phyloP scores from a whole-genome alignment of 2,888 invertebrate species.

The Penaeus monodon region DNA sequence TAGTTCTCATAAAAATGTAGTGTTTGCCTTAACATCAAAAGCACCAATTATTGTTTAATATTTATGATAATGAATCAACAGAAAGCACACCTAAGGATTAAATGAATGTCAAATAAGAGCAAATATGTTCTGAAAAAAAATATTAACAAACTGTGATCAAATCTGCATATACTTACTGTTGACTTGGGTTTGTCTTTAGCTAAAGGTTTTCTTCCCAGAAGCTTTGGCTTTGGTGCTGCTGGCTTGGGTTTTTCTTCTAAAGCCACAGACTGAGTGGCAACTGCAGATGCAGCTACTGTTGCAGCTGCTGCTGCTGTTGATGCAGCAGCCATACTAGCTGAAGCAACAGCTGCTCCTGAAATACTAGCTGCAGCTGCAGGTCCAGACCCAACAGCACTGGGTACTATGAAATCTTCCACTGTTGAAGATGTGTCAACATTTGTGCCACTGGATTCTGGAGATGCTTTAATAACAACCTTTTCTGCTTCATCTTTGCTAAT shows the following conservation, averaged over 20 bases:
- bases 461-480: no score
- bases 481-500: background rate
- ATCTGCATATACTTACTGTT: slow-evolving; percentile 40
- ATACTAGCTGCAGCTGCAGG: slow-evolving; percentile 9
- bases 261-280: background rate
- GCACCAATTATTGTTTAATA: background rate
- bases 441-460: background rate
- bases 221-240: slow-evolving; percentile 50
- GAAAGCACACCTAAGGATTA: background rate
- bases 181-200: slow-evolving; percentile 63
- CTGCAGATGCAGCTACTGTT: background rate
- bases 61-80: background rate
- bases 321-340: background rate
- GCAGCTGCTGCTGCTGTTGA: background rate
- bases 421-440: background rate
- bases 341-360: background rate
- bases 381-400: background rate
- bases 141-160: background rate
- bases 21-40: background rate
- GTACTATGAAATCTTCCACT: no score
- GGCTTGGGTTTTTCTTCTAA: background rate
- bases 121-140: no score
- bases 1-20: no score
- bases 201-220: slow-evolving; percentile 62
- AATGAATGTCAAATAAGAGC: background rate